Evolutionary conservation across 2,113 vertebrate genomes (phyloP).

Genomic region (Tragulus kanchil): DNA sequence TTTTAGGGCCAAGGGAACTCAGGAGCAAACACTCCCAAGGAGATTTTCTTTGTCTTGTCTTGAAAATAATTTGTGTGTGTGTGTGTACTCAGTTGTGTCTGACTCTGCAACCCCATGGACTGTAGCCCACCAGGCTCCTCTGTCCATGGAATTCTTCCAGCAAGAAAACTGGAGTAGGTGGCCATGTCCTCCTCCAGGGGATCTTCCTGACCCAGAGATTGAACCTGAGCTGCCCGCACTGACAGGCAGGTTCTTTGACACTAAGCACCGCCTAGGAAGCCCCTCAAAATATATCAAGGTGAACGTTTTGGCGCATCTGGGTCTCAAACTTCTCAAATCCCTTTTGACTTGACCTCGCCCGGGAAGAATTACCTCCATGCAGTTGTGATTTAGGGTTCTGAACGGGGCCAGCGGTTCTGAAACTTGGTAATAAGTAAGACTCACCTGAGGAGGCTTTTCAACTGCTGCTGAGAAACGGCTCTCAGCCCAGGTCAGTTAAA

Average conservation of each 20-base stretch:
- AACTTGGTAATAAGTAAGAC: not conserved
- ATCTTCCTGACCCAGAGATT: not conserved
- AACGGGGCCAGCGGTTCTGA: not conserved
- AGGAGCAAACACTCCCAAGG: not conserved
- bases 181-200: not conserved
- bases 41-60: not conserved
- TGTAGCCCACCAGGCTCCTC: not conserved
- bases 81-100: not conserved
- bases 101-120: not conserved
- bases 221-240: not conserved
- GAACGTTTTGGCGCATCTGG: not conserved
- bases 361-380: not conserved
- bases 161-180: not conserved
- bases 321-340: not conserved
- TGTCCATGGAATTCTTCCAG: not conserved
- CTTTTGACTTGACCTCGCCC: not conserved
- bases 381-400: not conserved
- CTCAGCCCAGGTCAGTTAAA: not conserved
- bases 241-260: not conserved
- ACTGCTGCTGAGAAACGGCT: no score
- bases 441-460: not conserved
- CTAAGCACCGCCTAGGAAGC: not conserved
- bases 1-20: not conserved
- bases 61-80: not conserved
- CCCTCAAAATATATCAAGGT: not conserved